Evolutionary conservation across 1,140 invertebrate species (phyloP).

Genomic region (Homarus americanus): DNA sequence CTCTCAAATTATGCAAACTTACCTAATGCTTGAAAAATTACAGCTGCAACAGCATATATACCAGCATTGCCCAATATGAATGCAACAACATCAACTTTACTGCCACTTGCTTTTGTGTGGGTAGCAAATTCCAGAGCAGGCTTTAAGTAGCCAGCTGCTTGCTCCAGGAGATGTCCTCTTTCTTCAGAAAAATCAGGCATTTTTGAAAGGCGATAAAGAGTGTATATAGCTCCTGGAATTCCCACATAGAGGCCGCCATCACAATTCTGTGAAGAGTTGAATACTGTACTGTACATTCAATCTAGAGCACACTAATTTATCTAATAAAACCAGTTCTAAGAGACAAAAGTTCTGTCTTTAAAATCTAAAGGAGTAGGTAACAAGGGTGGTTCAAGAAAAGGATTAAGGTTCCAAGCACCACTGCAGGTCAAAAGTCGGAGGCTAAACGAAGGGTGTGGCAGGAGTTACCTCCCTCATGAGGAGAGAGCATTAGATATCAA

Average conservation of each 20-base stretch:
- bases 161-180: constrained; percentile 76
- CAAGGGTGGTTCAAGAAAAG: too few species aligned
- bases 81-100: constrained; percentile 75
- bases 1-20: background rate
- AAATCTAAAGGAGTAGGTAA: too few species aligned
- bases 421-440: too few species aligned
- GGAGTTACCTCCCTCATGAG: too few species aligned
- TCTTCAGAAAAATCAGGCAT: constrained; percentile 75
- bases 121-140: constrained; percentile 75
- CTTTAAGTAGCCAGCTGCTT: constrained; percentile 77
- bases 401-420: too few species aligned
- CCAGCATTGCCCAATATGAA: constrained; percentile 80
- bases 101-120: constrained; percentile 22
- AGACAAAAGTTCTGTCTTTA: too few species aligned
- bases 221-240: constrained; percentile 79
- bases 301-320: too few species aligned
- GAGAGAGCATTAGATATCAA: too few species aligned
- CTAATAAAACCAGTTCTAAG: too few species aligned
- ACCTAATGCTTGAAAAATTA: constrained; percentile 56
- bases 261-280: constrained; percentile 76
- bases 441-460: too few species aligned
- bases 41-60: constrained; percentile 78
- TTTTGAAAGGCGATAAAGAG: constrained; percentile 78
- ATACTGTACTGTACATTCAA: too few species aligned
- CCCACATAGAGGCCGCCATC: constrained; percentile 81